Base-by-base conservation (phyloP, 2,113 vertebrate species). In the Silurus asotus region DNA sequence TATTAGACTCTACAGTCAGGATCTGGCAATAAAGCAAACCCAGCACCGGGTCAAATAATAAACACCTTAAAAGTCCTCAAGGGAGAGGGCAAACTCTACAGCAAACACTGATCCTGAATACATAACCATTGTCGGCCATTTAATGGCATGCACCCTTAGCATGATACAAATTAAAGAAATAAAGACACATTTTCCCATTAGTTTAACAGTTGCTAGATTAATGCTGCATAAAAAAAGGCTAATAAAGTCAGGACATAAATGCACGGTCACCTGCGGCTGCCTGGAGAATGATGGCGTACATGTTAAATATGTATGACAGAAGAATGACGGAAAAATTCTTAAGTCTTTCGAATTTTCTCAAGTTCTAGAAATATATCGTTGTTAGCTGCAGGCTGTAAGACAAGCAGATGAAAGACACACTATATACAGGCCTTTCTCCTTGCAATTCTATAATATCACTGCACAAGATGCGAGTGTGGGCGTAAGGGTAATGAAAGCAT, bases 301-400 rank as follows among this genome's bases (percentile, higher is more conserved):
- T 62, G 81, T 86, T 89, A 85, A 87, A 89, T 85, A 84, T 51
- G 75, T 56, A 88, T 86, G 67, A 86, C 70, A 64, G 59, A 84
- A 84, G 85, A 89, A 84, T 59, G 81, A 78, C 82, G 49, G 72
- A 78, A 82, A 83, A 85, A 76, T 79, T 91, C 83, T 89, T 76
- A 91, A 89, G 87, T 67, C 65, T 87, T 84, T 88, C 83, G 61
- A 82, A 85, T 83, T 81, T 86, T 83, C 87, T 88, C 89, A 81
- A 90, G 85, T 86, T 84, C 17, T 8, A 87, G 86, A 89, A 91
- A 91, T 86, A 80, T 49, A 8, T 67, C 86, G 85, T 84, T 62
- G 48, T 79, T 83, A 85, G 61, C 86, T 84, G 48, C 70, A 80
- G 51, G 74, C 51, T 72, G 8, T 70, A 69, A 58, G 58, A 56